Evolutionary conservation across 2,888 invertebrate genomes (phyloP).

Genomic region (Operophtera brumata): DNA sequence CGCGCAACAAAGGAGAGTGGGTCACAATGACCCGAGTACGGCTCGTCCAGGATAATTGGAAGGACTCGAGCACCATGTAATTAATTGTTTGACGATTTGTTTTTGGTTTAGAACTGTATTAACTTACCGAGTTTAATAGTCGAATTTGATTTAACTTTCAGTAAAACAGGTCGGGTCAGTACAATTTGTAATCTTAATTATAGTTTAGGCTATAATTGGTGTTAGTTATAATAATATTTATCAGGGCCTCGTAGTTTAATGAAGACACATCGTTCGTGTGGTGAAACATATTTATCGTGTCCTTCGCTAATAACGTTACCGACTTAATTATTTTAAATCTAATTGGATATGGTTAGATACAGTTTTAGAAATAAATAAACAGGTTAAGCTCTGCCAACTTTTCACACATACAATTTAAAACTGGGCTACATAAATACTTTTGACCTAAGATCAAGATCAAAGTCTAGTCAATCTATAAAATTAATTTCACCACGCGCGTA

Average conservation of each 20-base stretch:
- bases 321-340: background rate
- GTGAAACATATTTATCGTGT: background rate
- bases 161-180: background rate
- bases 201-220: constrained; percentile 12
- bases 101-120: constrained; percentile 12
- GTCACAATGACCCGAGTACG: constrained; percentile 2
- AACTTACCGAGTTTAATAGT: background rate
- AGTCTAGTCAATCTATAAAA: too few relatives aligned
- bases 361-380: too few relatives aligned
- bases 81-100: constrained; percentile 32
- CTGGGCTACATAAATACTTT: too few relatives aligned
- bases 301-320: background rate
- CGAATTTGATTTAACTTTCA: background rate
- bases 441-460: too few relatives aligned
- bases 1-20: constrained; percentile 14
- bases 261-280: constrained; percentile 1
- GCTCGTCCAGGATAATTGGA: constrained; percentile 22
- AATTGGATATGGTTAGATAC: too few relatives aligned
- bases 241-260: background rate
- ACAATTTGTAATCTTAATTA: constrained; percentile 7
- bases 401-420: too few relatives aligned
- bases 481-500: too few relatives aligned
- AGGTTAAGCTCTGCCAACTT: too few relatives aligned
- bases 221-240: too few relatives aligned
- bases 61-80: constrained; percentile 24